Conservation (phyloP, 2,113 vertebrate genomes). For the Cololabis saira region DNA sequence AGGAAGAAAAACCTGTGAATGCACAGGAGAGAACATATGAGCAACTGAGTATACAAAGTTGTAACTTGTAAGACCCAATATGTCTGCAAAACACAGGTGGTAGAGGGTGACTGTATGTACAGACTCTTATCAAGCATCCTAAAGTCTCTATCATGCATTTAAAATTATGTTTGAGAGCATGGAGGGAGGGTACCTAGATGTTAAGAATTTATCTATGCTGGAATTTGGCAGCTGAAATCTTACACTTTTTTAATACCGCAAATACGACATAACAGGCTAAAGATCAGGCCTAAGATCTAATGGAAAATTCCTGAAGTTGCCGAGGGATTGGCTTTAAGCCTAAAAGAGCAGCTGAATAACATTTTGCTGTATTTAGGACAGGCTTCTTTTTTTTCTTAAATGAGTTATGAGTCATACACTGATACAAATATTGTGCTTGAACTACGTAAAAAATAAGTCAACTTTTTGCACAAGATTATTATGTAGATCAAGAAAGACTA, state of each 20-base stretch:
- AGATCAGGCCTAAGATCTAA: conserved; percentile 37
- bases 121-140: conserved; percentile 26
- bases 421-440: too few relatives aligned
- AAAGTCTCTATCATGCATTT: conserved; percentile 37
- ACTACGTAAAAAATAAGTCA: too few relatives aligned
- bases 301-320: conserved; percentile 61
- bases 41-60: not conserved
- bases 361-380: conserved; percentile 4
- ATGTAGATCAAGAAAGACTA: too few relatives aligned
- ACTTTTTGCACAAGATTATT: too few relatives aligned
- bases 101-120: conserved; percentile 31
- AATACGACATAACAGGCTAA: conserved; percentile 37
- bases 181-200: conserved; percentile 10
- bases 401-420: conserved; percentile 5
- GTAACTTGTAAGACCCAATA: not conserved
- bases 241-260: conserved; percentile 42
- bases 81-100: not conserved
- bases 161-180: conserved; percentile 31
- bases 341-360: conserved; percentile 16
- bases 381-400: not conserved
- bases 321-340: conserved; percentile 27
- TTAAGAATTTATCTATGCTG: conserved; percentile 32
- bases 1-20: conserved; percentile 66
- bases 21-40: conserved; percentile 8
- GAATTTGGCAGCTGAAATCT: conserved; percentile 54